These are phyloP conservation scores for Sinosuthora webbiana DNA, from an alignment of 2,113 vertebrate genomes.

Conservation along the genomic window DNA sequence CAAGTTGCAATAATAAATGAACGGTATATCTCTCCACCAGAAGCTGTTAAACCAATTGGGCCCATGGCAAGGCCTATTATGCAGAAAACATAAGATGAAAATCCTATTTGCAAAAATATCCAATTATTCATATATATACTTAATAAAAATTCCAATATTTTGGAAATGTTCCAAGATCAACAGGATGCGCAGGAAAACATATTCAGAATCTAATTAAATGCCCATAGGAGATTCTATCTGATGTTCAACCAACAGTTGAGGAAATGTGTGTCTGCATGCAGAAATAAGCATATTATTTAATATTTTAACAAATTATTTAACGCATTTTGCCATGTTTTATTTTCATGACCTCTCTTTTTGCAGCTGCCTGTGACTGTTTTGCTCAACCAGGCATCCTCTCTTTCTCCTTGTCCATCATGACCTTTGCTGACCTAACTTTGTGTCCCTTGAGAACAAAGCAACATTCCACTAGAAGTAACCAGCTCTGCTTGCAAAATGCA, in stretches of 20 bases:
- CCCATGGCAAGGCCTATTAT: background rate
- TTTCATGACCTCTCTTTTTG: background rate
- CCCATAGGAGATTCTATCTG: slow-evolving; percentile 17
- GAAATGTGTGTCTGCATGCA: background rate
- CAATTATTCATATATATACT: background rate
- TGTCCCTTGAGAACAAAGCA: background rate
- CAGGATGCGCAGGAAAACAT: background rate
- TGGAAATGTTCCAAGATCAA: background rate
- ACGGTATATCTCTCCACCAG: accelerated
- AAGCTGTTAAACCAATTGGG: background rate
- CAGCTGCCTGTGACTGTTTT: background rate
- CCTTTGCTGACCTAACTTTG: background rate
- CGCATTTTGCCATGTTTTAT: background rate
- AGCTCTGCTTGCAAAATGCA: background rate
- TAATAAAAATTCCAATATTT: background rate
- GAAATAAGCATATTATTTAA: background rate
- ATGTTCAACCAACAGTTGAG: background rate
- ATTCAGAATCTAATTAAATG: background rate
- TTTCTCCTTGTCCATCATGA: background rate
- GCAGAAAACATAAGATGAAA: background rate
- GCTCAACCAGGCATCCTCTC: background rate
- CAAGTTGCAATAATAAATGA: background rate
- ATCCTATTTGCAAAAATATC: background rate
- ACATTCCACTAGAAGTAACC: background rate
- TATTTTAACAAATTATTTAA: background rate